Conservation (phyloP, 2,888 invertebrate genomes). For the Pachliopta kotzebuea region DNA sequence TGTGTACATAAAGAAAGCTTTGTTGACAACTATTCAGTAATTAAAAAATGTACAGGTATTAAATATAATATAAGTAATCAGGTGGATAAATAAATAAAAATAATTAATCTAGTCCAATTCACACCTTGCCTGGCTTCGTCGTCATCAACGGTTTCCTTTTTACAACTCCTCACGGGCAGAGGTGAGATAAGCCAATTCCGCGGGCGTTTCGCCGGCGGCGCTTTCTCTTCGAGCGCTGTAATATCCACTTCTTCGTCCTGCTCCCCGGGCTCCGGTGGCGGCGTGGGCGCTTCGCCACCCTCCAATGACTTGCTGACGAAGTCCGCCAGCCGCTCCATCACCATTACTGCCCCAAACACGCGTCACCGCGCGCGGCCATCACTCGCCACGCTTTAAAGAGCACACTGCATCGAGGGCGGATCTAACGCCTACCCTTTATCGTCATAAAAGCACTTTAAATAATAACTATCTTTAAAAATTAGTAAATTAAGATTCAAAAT, state of each 20-base stretch:
- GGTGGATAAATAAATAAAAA: not conserved
- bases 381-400: slow-evolving; percentile 62
- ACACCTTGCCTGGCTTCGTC: slow-evolving; percentile 71
- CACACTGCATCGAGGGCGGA: slow-evolving; percentile 57
- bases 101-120: slow-evolving; percentile 30
- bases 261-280: slow-evolving; percentile 74
- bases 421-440: slow-evolving; percentile 57
- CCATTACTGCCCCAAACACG: slow-evolving; percentile 72
- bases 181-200: slow-evolving; percentile 75
- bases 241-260: slow-evolving; percentile 72
- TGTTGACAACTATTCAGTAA: too few relatives aligned
- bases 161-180: slow-evolving; percentile 59
- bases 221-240: slow-evolving; percentile 69
- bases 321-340: slow-evolving; percentile 94
- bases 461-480: slow-evolving; percentile 32
- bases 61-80: not conserved
- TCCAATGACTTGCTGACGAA: slow-evolving; percentile 94
- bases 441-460: slow-evolving; percentile 30
- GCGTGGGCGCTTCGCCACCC: slow-evolving; percentile 76
- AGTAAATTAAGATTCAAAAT: slow-evolving; percentile 17
- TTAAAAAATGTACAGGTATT: not conserved
- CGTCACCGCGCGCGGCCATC: slow-evolving; percentile 66
- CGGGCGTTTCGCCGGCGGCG: slow-evolving; percentile 62
- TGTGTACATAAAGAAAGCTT: too few relatives aligned
- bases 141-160: slow-evolving; percentile 60